phyloP scores from a whole-genome alignment of 64 coral and sea anemone species.

The Dendrophyllia cribrosa region DNA sequence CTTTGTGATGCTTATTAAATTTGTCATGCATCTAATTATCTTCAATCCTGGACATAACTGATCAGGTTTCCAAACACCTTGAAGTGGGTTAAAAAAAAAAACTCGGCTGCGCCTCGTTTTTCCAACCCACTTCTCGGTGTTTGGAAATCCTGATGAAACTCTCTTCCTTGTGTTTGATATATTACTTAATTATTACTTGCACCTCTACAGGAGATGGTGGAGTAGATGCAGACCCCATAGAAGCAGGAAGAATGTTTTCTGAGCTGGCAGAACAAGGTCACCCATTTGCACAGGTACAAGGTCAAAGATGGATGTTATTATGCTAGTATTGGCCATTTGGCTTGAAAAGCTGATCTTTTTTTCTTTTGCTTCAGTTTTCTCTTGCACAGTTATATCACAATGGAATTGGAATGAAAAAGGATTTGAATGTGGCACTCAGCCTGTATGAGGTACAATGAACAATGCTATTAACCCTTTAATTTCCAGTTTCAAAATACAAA shows the following conservation, averaged over 20 bases:
- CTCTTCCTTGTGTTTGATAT: background rate
- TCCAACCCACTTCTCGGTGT: no score
- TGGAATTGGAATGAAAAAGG: slow-evolving; percentile 87
- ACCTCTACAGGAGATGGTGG: slow-evolving; percentile 60
- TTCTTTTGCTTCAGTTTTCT: slow-evolving; percentile 67
- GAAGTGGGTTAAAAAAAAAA: no score
- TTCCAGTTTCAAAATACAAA: no score
- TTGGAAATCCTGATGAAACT: no score
- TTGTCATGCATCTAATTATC: no score
- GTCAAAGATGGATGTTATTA: background rate
- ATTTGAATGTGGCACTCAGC: slow-evolving; percentile 86
- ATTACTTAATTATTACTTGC: background rate
- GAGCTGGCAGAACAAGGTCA: slow-evolving; percentile 90
- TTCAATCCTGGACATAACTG: no score
- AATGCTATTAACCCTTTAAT: background rate
- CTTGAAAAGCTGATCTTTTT: background rate
- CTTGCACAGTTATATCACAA: slow-evolving; percentile 93
- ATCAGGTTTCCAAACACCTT: no score
- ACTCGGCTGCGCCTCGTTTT: no score
- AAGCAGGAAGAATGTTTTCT: slow-evolving; percentile 90
- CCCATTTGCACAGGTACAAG: slow-evolving; percentile 93
- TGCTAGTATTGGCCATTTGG: background rate
- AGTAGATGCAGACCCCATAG: slow-evolving; percentile 77
- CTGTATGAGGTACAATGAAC: slow-evolving; percentile 74
- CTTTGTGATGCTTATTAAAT: no score